phyloP scores from a whole-genome alignment of 2,797 vertebrate genomes.

The Lutra lutra region DNA sequence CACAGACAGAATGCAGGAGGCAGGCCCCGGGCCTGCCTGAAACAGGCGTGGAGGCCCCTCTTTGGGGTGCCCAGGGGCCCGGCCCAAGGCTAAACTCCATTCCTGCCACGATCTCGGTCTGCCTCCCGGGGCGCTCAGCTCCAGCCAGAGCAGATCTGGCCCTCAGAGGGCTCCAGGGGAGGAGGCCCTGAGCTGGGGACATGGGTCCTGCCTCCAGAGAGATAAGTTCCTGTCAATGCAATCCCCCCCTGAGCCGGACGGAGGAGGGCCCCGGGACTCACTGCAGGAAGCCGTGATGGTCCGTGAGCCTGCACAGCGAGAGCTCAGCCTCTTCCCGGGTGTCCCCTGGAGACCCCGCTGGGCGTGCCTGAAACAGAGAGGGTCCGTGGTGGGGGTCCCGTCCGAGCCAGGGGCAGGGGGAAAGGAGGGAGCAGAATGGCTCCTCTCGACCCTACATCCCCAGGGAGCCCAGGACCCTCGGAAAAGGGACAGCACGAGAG shows the following conservation, averaged over 20 bases:
- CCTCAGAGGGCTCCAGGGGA: neutral
- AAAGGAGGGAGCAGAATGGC: neutral
- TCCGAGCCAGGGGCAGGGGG: neutral
- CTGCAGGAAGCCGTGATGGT: conserved; percentile 95
- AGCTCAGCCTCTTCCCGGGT: conserved; percentile 95
- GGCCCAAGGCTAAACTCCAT: too few species aligned
- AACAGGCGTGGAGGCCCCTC: rapidly evolving
- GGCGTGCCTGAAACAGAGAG: conserved; percentile 87
- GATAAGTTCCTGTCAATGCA: neutral
- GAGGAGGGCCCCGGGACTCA: conserved; percentile 85
- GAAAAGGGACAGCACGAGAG: neutral
- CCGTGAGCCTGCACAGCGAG: conserved; percentile 92
- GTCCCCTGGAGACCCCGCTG: conserved; percentile 90
- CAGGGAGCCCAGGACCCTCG: neutral
- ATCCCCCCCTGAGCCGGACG: neutral
- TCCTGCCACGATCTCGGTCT: rapidly evolving
- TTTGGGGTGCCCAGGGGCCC: too few species aligned
- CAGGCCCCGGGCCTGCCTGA: too few species aligned
- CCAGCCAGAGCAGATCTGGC: neutral
- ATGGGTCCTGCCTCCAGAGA: neutral
- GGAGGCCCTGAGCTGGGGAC: neutral
- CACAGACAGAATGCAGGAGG: neutral
- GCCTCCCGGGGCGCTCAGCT: neutral
- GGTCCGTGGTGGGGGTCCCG: neutral
- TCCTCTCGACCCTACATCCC: neutral